A percentile compares a stretch with the other conserved stretches of the same genome.
These are phyloP conservation scores for Phyllotreta striolata DNA, from an alignment of 2,888 invertebrate species.

Conservation along the genomic window DNA sequence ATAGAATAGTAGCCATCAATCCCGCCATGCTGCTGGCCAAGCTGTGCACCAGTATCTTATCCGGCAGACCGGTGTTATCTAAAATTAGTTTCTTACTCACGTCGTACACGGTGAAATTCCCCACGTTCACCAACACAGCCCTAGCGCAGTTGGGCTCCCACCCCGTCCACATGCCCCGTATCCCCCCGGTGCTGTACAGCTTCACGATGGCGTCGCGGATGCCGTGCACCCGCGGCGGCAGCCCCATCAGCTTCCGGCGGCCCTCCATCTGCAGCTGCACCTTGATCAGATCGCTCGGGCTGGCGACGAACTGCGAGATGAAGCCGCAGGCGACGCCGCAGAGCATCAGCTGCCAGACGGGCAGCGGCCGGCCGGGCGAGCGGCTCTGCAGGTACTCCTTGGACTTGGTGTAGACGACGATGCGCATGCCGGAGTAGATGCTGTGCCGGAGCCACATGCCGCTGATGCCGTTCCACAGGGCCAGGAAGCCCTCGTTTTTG, in stretches of 20 bases:
- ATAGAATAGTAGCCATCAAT: conserved; percentile 84
- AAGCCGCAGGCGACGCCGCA: conserved; percentile 84
- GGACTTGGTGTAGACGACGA: conserved; percentile 85
- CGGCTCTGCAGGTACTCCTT: conserved; percentile 68
- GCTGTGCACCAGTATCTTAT: conserved; percentile 78
- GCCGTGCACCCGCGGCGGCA: conserved; percentile 78
- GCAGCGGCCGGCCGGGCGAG: conserved; percentile 69
- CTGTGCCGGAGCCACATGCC: conserved; percentile 89
- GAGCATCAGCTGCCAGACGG: conserved; percentile 71
- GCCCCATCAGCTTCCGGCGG: conserved; percentile 78
- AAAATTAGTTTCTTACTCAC: conserved; percentile 79
- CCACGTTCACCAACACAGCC: conserved; percentile 80
- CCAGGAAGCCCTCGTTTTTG: conserved; percentile 81
- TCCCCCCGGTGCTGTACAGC: conserved; percentile 77
- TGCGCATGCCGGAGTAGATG: conserved; percentile 83
- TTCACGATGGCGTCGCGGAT: conserved; percentile 79
- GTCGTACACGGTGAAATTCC: conserved; percentile 90
- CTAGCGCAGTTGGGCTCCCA: conserved; percentile 84
- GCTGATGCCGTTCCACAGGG: conserved; percentile 87
- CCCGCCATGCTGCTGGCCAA: conserved; percentile 82
- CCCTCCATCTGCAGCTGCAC: conserved; percentile 97
- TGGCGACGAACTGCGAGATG: conserved; percentile 87
- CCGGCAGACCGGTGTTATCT: conserved; percentile 71
- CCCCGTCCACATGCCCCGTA: conserved; percentile 88
- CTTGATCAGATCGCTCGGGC: conserved; percentile 92